A percentile compares a stretch with the other conserved stretches of the same genome.
Evolutionary conservation across 2,113 vertebrate species (phyloP).

Genomic region (Coreoperca whiteheadi): DNA sequence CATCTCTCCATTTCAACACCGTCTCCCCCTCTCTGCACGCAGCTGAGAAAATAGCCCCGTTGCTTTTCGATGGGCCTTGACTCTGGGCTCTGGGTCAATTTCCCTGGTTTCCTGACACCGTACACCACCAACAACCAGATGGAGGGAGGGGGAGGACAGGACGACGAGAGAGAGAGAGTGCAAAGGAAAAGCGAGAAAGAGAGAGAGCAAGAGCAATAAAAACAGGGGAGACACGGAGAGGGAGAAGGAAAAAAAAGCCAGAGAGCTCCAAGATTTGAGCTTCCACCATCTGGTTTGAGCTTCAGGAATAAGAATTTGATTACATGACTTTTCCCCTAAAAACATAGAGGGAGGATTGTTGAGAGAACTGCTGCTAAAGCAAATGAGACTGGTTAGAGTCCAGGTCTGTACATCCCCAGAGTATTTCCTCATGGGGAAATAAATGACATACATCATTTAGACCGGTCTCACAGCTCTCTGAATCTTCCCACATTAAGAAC

Average conservation of each 20-base stretch:
- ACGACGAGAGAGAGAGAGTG: constrained; percentile 30
- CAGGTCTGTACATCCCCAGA: constrained; percentile 35
- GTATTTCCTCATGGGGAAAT: constrained; percentile 35
- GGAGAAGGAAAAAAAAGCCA: not conserved
- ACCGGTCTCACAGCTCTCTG: constrained; percentile 4
- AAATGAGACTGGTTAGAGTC: constrained; percentile 45
- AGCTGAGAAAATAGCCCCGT: constrained; percentile 83
- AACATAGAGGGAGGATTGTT: constrained; percentile 69
- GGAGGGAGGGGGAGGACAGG: constrained; percentile 43
- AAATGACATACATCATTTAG: constrained; percentile 26
- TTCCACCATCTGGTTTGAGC: constrained; percentile 72
- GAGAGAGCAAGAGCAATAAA: constrained; percentile 46
- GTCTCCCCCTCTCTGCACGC: constrained; percentile 48
- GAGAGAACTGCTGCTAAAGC: constrained; percentile 56
- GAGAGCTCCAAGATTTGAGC: constrained; percentile 51
- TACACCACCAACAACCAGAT: constrained; percentile 73
- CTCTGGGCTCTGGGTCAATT: constrained; percentile 77
- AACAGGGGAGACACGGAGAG: constrained; percentile 22
- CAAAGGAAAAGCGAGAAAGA: constrained; percentile 30
- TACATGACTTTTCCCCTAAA: constrained; percentile 71
- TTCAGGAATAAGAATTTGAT: constrained; percentile 71
- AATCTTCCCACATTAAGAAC: constrained; percentile 17
- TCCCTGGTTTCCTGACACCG: constrained; percentile 76
- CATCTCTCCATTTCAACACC: constrained; percentile 51
- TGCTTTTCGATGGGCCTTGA: constrained; percentile 70